Evolutionary conservation across 2,113 vertebrate genomes (phyloP).

Genomic region (Trogon surrucura): DNA sequence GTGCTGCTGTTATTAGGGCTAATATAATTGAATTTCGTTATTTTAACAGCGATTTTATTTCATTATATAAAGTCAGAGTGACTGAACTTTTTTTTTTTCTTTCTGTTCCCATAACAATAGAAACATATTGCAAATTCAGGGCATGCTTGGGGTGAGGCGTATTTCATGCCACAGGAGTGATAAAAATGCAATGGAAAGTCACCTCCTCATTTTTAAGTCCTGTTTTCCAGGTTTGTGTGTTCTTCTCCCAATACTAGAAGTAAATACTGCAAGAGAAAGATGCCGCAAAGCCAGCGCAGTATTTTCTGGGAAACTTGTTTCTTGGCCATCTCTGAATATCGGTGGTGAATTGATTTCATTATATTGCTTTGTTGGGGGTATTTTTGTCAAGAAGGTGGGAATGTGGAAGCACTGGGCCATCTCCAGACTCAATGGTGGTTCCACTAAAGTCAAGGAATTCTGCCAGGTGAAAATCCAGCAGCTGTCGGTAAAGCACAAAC

Average conservation of each 20-base stretch:
- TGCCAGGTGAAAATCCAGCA: background rate
- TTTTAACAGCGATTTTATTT: slow-evolving; percentile 6
- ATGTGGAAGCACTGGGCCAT: background rate
- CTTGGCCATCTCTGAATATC: background rate
- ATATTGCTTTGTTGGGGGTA: fast-evolving
- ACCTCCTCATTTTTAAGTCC: background rate
- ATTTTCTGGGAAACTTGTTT: background rate
- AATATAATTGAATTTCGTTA: background rate
- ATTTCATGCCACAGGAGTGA: background rate
- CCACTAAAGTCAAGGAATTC: background rate
- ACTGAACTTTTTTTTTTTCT: background rate
- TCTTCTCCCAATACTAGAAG: background rate
- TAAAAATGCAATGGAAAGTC: background rate
- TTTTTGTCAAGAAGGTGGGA: background rate
- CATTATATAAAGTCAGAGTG: background rate
- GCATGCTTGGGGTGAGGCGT: background rate
- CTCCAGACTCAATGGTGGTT: background rate
- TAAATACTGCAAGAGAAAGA: background rate
- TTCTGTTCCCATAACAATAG: background rate
- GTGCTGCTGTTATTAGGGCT: background rate
- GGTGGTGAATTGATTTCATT: background rate
- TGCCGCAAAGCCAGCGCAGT: background rate
- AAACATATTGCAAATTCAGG: background rate
- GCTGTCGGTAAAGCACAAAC: background rate
- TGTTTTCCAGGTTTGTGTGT: background rate